Evolutionary conservation across 2,888 invertebrate species (phyloP).

Genomic region (Erynnis tages): DNA sequence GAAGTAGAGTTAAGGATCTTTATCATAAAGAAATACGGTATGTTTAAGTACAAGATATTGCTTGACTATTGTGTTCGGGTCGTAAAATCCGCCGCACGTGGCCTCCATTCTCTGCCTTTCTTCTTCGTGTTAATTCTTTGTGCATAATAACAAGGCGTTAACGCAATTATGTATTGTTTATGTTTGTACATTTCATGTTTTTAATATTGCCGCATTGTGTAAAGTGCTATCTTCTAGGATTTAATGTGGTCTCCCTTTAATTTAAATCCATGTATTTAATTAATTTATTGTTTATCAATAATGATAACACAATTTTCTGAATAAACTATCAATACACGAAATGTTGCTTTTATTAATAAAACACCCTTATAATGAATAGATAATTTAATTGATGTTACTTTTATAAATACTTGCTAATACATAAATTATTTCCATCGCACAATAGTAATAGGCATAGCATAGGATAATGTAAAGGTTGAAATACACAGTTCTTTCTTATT

Average conservation of each 20-base stretch:
- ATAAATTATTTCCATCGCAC: neutral
- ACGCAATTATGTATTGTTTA: constrained; percentile 58
- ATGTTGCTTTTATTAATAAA: constrained; percentile 36
- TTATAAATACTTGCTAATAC: neutral
- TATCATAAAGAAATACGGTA: neutral
- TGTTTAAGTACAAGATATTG: neutral
- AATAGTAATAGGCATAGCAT: too few species aligned
- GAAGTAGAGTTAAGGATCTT: neutral
- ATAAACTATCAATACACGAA: constrained; percentile 66
- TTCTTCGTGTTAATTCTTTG: constrained; percentile 56
- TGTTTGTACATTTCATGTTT: constrained; percentile 75
- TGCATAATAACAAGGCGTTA: constrained; percentile 65
- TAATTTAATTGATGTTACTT: neutral
- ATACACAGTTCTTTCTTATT: too few species aligned
- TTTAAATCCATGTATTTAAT: constrained; percentile 66
- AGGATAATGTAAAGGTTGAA: too few species aligned
- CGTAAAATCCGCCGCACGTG: constrained; percentile 42
- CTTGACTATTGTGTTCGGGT: constrained; percentile 14
- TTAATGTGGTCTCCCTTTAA: constrained; percentile 58
- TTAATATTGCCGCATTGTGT: constrained; percentile 56
- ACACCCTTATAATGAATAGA: neutral
- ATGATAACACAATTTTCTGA: constrained; percentile 77
- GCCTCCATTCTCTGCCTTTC: constrained; percentile 46
- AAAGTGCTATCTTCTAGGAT: constrained; percentile 58
- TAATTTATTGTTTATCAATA: constrained; percentile 79